Conservation (phyloP, 2,888 invertebrate species). For the Spisula solida region DNA sequence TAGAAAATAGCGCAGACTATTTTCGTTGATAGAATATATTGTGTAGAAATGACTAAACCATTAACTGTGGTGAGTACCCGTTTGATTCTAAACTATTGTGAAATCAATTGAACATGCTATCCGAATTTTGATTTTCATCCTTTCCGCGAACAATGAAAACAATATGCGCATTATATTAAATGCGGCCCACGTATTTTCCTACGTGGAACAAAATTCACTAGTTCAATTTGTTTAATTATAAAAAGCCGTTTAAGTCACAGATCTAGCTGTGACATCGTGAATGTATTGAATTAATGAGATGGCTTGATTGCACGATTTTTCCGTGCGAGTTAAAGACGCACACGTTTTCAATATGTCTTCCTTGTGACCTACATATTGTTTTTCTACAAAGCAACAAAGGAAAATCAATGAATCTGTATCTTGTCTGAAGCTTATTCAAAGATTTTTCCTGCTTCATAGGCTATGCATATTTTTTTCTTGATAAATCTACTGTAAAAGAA, state of each 20-base stretch:
- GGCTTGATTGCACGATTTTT: background rate
- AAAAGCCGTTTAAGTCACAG: background rate
- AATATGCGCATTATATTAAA: slow-evolving; percentile 25
- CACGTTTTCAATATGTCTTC: background rate
- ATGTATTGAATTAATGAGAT: background rate
- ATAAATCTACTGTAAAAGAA: no score
- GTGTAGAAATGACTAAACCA: slow-evolving; percentile 78
- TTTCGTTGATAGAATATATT: slow-evolving; percentile 29
- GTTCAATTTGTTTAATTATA: no score
- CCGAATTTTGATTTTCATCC: background rate
- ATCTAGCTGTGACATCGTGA: background rate
- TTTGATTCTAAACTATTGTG: background rate
- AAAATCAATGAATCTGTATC: background rate
- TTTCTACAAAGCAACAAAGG: background rate
- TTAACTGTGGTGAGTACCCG: slow-evolving; percentile 80
- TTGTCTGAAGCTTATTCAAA: no score
- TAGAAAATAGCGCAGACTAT: slow-evolving; percentile 41
- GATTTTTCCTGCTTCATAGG: no score
- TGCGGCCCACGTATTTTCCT: background rate
- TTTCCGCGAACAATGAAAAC: slow-evolving; percentile 15
- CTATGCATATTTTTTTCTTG: no score
- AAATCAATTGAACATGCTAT: background rate
- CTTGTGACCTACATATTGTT: slow-evolving; percentile 17
- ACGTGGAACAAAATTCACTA: background rate
- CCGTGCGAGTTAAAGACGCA: background rate